A percentile compares a stretch with the other conserved stretches of the same genome.
phyloP scores from a whole-genome alignment of 2,113 vertebrate species.

The Hystrix cristata region DNA sequence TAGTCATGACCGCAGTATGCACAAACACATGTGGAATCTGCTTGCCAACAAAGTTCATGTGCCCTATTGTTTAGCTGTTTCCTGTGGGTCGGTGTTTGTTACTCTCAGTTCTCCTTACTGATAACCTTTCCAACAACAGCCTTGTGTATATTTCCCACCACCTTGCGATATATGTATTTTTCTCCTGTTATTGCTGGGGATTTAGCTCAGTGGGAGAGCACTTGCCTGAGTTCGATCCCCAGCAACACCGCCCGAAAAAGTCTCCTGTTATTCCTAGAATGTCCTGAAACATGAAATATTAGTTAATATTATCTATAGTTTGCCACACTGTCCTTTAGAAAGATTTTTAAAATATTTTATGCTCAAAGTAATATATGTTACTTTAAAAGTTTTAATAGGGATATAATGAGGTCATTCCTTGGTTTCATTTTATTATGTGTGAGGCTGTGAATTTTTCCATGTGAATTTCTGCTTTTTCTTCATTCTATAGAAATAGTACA shows the following conservation, averaged over 20 bases:
- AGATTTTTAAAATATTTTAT: not conserved
- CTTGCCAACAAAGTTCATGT: not conserved
- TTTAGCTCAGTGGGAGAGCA: too few species aligned
- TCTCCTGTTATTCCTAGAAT: not conserved
- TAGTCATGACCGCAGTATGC: not conserved
- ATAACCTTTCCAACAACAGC: not conserved
- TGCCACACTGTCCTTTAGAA: not conserved
- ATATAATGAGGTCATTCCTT: not conserved
- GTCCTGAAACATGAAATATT: constrained; percentile 35
- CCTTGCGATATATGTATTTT: not conserved
- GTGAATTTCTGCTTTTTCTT: constrained; percentile 27
- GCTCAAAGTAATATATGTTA: not conserved
- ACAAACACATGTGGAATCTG: not conserved
- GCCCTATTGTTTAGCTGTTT: not conserved
- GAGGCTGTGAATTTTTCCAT: not conserved
- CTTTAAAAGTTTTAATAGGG: not conserved
- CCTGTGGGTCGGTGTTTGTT: not conserved
- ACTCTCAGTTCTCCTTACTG: not conserved
- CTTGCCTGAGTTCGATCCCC: too few species aligned
- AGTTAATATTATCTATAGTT: not conserved
- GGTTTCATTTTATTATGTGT: constrained; percentile 37
- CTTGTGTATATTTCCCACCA: not conserved
- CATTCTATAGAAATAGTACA: not conserved
- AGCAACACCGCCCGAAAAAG: too few species aligned
- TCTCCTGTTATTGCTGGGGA: not conserved